Conservation (phyloP, 2,113 vertebrate genomes). For the Ranitomeya variabilis region DNA sequence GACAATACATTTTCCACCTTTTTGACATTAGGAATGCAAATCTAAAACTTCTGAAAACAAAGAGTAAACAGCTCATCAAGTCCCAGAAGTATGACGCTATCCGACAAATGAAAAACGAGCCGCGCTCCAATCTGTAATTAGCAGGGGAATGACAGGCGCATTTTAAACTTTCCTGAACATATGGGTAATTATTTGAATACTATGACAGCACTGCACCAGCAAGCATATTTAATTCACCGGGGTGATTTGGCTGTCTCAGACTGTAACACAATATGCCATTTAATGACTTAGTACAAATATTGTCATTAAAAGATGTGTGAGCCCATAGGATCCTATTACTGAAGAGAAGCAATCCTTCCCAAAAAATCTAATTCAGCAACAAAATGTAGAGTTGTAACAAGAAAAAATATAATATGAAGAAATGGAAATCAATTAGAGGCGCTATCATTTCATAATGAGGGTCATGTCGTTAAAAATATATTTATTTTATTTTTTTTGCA, state of each 20-base stretch:
- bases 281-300: slow-evolving; percentile 57
- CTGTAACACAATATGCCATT: slow-evolving; percentile 48
- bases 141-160: slow-evolving; percentile 61
- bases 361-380: slow-evolving; percentile 26
- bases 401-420: not conserved
- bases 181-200: slow-evolving; percentile 69
- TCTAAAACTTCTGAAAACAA: slow-evolving; percentile 60
- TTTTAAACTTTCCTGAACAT: slow-evolving; percentile 66
- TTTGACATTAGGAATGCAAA: slow-evolving; percentile 65
- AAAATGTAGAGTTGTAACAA: slow-evolving; percentile 2
- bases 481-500: not conserved
- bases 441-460: not conserved
- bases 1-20: slow-evolving; percentile 49
- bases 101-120: slow-evolving; percentile 66
- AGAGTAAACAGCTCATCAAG: slow-evolving; percentile 70
- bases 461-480: not conserved
- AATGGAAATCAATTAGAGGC: not conserved
- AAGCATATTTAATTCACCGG: slow-evolving; percentile 54
- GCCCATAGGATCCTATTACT: slow-evolving; percentile 36
- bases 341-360: slow-evolving; percentile 33
- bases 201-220: slow-evolving; percentile 62
- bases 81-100: slow-evolving; percentile 64
- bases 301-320: slow-evolving; percentile 36
- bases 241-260: slow-evolving; percentile 41
- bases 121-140: slow-evolving; percentile 67